Base-by-base conservation (phyloP, 2,113 vertebrate species). In the Isichthys henryi region DNA sequence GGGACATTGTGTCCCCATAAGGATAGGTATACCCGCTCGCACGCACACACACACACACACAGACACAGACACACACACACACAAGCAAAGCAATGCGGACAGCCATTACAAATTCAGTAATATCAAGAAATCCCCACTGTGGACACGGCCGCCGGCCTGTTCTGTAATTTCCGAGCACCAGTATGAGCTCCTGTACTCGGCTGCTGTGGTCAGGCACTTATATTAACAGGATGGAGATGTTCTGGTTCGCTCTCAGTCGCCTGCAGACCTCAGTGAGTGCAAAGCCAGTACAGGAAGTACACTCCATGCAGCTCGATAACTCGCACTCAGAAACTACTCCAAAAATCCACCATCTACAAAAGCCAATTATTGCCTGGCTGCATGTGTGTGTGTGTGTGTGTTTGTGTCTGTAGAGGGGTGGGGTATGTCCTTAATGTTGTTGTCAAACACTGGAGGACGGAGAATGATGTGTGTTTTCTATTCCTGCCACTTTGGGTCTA, bases 361-460 rank as follows among this genome's bases (percentile, higher is more conserved):
- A 21, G 74, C 35, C 31, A 19, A 80, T 80, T 19, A 19, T 43
- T 80, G 62, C 27, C 17, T 35, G 70, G 31, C 27, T 91, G 48
- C 6, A 19, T 46, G 90, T 1, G 53, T 21, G n/a, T 49, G 45
- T 8, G n/a, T 23, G 80, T 27, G 53, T 50, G 58, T 56, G 48
- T 4, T 0, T 70, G n/a, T 31, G 62, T 13, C 21, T 31, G n/a
- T 13, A 17, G 15, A 27, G 43, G 11, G 43, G 50, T 5, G 52
- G 80, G 89, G 56, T 43, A 88, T 66, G 91, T 91, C 93, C 90
- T 93, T 94, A 94, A 96, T 96, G 95, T 95, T 97, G 95, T 96
- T 96, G 95, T 97, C 95, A 94, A 95, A 96, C 95, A 96, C 94
- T 94, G 93, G 94, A 94, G 94, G 93, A 95, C 93, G 94, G 94